Base-by-base conservation (phyloP, 2,888 invertebrate genomes). In the Pecten maximus region DNA sequence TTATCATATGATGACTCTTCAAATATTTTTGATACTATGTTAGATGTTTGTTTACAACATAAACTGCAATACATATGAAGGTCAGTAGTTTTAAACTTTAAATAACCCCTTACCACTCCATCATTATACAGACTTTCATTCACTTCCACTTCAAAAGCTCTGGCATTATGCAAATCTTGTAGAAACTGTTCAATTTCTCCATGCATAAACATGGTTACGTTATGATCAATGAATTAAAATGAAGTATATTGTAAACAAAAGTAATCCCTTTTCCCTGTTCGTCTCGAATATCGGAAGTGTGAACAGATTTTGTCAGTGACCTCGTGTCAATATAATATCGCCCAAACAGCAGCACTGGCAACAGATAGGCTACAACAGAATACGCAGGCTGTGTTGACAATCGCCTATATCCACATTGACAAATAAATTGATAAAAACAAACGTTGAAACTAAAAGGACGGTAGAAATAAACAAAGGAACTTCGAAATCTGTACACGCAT, bases 161-260 rank as follows among this genome's bases (percentile, higher is more conserved):
- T 28, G n/a, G n/a, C 88, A 1, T 74, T 35, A 74, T 74, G 74
- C 10, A 74, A 35, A 28, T 74, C 74, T 28, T 74, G 74, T 16
- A 74, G 74, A 35, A 74, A 74, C 28, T 74, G 74, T 74, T 74
- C 74, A 8, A 74, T 74, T 74, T 74, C 74, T 74, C 74, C 74
- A 23, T 74, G 74, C 74, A 74, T 74, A 74, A 74, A 74, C 74
- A 74, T 74, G 74, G 28, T 74, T n/a, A 54, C 54, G 0, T n/a
- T n/a, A 44, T 44, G 44, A 44, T 10, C 44, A 44, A 28, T 35
- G 2, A 54, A 35, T 2, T 8, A 28, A 35, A 23, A 6, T 23
- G 0, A 28, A 10, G 74, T 6, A 74, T 28, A 74, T 28, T 28
- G 12, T 3, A 50, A 54, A 8, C n/a, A 23, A 54, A 23, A 54